Evolutionary conservation across 2,113 vertebrate species (phyloP), one percentile per base, ranked within the genome.

Genomic region (Dicentrarchus labrax): DNA sequence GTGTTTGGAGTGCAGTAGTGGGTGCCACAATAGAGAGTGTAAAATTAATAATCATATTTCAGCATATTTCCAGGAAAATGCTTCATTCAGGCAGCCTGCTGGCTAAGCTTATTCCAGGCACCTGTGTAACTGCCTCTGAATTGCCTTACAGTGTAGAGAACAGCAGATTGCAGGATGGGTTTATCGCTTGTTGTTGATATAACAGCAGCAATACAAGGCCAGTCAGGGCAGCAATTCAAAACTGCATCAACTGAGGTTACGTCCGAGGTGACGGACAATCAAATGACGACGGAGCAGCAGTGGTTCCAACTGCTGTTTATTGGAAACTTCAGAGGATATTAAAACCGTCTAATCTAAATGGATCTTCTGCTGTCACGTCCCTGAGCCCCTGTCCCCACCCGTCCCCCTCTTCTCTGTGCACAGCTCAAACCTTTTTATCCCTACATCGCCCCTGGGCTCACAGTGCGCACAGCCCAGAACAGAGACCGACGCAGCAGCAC

Each of bases 271-370:
- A 89, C 69, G 72, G 76, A 85, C 79, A 83, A 84, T 85, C 80
- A 82, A 84, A 88, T 72, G 78, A 64, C 65, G 10, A 60, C 22
- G 5, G 66, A 45, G 19, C 30, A 9, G 56, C 64, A 10, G 57
- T 50, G 45, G 56, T 65, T 86, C 51, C 41, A 60, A 82, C 64
- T 50, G 77, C 57, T 17, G 64, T 81, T 90, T 87, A 93, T 89
- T 88, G 84, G 87, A 79, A 74, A 80, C 82, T 91, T 86, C 62
- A 68, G 38, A 89, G 85, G 81, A 92, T 90, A 94, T 92, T 90
- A 93, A 93, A 92, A 83, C 78, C 6, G 17, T 81, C 43, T 87
- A 88, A 93, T 93, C 85, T 92, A 83, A 93, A 94, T 92, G 87
- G 84, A 93, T 93, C 86, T 87, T 67, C 51, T 68, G 66, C 85